Percentiles rank a stretch among this genome's conserved stretches.
Evolutionary conservation across 2,113 vertebrate genomes (phyloP).

Genomic region (Ginglymostoma cirratum): DNA sequence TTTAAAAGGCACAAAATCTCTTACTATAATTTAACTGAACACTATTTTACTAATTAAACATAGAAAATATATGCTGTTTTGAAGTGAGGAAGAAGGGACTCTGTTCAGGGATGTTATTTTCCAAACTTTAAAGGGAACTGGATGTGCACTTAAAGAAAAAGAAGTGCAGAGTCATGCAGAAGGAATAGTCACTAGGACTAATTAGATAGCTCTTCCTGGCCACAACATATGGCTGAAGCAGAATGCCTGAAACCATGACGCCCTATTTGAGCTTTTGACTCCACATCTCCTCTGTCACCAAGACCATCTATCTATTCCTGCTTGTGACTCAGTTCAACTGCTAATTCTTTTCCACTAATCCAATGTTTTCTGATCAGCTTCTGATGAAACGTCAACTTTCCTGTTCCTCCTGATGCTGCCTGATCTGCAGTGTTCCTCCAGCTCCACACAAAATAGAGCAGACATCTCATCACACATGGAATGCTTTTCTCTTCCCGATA

Average conservation of each 20-base stretch:
- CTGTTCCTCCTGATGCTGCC: too few relatives aligned
- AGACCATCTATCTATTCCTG: background rate
- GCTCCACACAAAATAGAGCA: too few relatives aligned
- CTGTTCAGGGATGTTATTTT: background rate
- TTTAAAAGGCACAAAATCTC: too few relatives aligned
- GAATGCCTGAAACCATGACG: background rate
- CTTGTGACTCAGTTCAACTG: background rate
- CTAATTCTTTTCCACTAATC: background rate
- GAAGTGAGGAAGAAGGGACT: background rate
- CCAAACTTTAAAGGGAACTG: background rate
- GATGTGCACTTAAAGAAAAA: background rate
- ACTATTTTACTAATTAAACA: background rate
- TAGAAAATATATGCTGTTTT: background rate
- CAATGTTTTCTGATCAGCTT: background rate
- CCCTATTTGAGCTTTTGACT: background rate
- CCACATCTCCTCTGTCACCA: background rate
- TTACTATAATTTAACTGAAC: too few relatives aligned
- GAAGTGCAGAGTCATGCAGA: background rate
- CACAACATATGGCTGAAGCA: background rate
- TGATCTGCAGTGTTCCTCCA: too few relatives aligned
- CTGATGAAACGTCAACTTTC: too few relatives aligned
- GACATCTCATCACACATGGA: too few relatives aligned
- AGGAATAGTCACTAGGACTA: background rate
- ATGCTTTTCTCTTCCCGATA: too few relatives aligned
- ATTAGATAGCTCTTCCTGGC: background rate